Evolutionary conservation across 2,113 vertebrate species (phyloP).

Genomic region (Amazona guildingii): DNA sequence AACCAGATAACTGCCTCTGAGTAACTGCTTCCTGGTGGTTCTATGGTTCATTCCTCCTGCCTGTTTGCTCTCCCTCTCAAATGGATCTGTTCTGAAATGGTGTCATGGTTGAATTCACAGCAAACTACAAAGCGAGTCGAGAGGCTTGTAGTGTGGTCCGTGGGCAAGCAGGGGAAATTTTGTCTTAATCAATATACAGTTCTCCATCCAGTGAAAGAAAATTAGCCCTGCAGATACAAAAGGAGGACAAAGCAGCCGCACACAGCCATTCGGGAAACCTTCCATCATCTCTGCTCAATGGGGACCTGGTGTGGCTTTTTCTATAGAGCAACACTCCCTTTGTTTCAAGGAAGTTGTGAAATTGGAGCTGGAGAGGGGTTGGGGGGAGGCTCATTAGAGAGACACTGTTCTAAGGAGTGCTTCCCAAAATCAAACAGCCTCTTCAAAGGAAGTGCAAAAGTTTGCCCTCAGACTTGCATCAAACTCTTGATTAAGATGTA

Average conservation of each 20-base stretch:
- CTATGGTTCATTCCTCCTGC: neutral
- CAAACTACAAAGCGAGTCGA: neutral
- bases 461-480: slow-evolving; percentile 5
- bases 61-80: slow-evolving; percentile 11
- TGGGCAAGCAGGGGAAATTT: slow-evolving; percentile 23
- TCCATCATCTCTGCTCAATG: slow-evolving; percentile 54
- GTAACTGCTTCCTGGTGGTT: neutral
- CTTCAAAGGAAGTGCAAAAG: slow-evolving; percentile 42
- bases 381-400: slow-evolving; percentile 35
- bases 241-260: slow-evolving; percentile 45
- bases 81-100: slow-evolving; percentile 42
- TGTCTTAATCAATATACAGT: slow-evolving; percentile 51
- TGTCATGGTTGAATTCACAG: slow-evolving; percentile 60
- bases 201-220: slow-evolving; percentile 54
- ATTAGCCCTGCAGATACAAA: slow-evolving; percentile 27
- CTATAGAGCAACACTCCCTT: slow-evolving; percentile 47
- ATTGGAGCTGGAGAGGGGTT: slow-evolving; percentile 3
- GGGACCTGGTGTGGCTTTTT: slow-evolving; percentile 35
- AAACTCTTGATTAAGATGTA: slow-evolving; percentile 32
- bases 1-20: neutral
- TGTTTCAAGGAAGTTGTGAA: slow-evolving; percentile 64
- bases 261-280: slow-evolving; percentile 44
- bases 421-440: slow-evolving; percentile 29
- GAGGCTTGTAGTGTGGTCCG: slow-evolving; percentile 39
- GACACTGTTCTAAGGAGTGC: slow-evolving; percentile 5